phyloP scores from a whole-genome alignment of 30 jellyfish, hydroid and myxozoan genomes.

The Turritopsis dohrnii region DNA sequence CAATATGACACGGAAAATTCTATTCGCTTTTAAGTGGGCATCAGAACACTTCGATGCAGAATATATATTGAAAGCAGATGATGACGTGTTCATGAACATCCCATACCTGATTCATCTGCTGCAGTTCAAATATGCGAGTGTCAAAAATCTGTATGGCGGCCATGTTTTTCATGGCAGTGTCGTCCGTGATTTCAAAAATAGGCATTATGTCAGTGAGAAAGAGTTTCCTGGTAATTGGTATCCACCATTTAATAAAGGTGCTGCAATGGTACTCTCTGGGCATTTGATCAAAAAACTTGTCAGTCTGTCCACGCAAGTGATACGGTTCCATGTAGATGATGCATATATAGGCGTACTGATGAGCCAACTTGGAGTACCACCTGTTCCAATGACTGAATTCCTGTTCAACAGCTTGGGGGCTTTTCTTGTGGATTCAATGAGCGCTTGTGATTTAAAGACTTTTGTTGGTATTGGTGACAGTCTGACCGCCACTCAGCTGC shows the following conservation, averaged over 20 bases:
- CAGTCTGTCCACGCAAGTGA: background rate
- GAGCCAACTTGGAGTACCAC: background rate
- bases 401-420: background rate
- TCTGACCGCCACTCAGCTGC: background rate
- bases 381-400: background rate
- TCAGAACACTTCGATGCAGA: background rate
- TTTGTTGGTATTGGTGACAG: conserved; percentile 7
- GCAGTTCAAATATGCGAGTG: background rate
- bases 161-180: conserved; percentile 4
- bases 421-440: background rate
- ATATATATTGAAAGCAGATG: background rate
- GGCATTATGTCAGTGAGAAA: conserved; percentile 7
- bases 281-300: conserved; percentile 11
- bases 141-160: conserved; percentile 23
- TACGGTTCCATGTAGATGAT: conserved; percentile 3
- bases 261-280: conserved; percentile 14
- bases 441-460: conserved; percentile 3
- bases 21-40: background rate
- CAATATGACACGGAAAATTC: conserved; percentile 4
- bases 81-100: background rate
- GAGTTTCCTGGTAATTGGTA: conserved; percentile 20
- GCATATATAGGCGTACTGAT: conserved; percentile 3
- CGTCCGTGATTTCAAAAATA: background rate
- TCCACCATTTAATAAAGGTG: conserved; percentile 25
- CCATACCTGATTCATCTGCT: background rate